Percentiles rank a stretch among this genome's conserved stretches.
Conservation (phyloP, 53 echinoderm and acorn worm genomes). For the Zoroaster sp. region DNA sequence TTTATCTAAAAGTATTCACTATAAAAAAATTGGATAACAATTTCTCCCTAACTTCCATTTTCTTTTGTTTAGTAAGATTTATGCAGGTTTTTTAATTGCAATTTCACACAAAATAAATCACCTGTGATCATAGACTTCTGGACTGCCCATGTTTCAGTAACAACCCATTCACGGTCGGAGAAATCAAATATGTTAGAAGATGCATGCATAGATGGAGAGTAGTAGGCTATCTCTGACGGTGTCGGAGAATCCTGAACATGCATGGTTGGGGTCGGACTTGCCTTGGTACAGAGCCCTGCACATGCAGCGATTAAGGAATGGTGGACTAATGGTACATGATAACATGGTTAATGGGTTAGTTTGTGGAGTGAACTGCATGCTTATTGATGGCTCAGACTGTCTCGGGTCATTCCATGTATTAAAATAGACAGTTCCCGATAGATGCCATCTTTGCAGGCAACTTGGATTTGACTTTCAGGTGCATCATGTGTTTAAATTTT, state of each 20-base stretch:
- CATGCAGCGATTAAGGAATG: slow-evolving; percentile 17
- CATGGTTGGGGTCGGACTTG: neutral
- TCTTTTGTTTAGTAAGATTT: neutral
- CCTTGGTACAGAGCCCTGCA: neutral
- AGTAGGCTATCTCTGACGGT: slow-evolving; percentile 11
- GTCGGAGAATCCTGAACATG: neutral
- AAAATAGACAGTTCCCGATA: neutral
- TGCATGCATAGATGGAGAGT: slow-evolving; percentile 40
- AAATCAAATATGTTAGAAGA: slow-evolving; percentile 37
- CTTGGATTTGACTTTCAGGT: neutral
- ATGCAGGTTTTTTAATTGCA: too few relatives aligned
- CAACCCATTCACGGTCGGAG: slow-evolving; percentile 38
- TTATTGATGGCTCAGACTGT: neutral
- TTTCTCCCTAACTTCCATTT: neutral
- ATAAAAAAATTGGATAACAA: too few relatives aligned
- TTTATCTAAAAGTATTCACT: too few relatives aligned
- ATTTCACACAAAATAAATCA: slow-evolving; percentile 15
- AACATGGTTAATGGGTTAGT: slow-evolving; percentile 35
- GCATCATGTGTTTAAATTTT: too few relatives aligned
- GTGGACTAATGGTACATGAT: neutral
- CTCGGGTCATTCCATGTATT: neutral
- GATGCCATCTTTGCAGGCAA: too few relatives aligned
- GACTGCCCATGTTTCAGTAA: slow-evolving; percentile 30
- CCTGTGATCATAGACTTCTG: slow-evolving; percentile 18
- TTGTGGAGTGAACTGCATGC: neutral